Evolutionary conservation across 2,888 invertebrate species (phyloP).

Genomic region (Pyrocoelia pectoralis): DNA sequence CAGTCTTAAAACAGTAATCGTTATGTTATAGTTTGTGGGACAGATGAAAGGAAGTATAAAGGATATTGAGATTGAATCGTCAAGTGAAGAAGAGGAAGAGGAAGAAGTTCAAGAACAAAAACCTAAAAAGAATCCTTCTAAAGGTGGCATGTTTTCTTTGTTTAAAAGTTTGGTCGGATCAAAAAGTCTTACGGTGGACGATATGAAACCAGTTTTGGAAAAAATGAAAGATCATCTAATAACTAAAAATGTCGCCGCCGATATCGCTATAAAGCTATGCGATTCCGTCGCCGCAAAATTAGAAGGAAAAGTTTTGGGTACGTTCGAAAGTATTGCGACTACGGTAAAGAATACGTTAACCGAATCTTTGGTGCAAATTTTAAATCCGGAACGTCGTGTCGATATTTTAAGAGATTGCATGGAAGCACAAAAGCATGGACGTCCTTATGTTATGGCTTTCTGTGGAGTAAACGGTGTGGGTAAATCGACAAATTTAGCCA

Average conservation of each 20-base stretch:
- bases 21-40: constrained; percentile 74
- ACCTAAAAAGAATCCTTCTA: constrained; percentile 44
- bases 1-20: too few relatives aligned
- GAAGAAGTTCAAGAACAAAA: constrained; percentile 54
- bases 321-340: constrained; percentile 91
- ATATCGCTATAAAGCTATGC: constrained; percentile 93
- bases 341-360: constrained; percentile 89
- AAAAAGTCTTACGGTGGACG: constrained; percentile 82
- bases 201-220: constrained; percentile 87
- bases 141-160: constrained; percentile 80
- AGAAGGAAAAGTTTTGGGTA: constrained; percentile 92
- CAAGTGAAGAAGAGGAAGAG: constrained; percentile 71
- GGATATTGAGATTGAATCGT: constrained; percentile 82
- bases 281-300: constrained; percentile 90
- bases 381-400: constrained; percentile 93
- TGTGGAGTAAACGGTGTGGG: constrained; percentile 98
- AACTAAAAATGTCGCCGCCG: constrained; percentile 95
- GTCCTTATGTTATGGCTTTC: constrained; percentile 96
- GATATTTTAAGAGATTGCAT: constrained; percentile 96
- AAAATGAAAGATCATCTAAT: constrained; percentile 96
- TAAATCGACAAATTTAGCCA: constrained; percentile 98
- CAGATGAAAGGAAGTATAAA: constrained; percentile 85
- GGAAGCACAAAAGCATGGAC: constrained; percentile 79
- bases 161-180: constrained; percentile 87
- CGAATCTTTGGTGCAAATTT: constrained; percentile 91